Base-by-base conservation (phyloP, 2,113 vertebrate genomes). In the Cochlearius cochlearius region DNA sequence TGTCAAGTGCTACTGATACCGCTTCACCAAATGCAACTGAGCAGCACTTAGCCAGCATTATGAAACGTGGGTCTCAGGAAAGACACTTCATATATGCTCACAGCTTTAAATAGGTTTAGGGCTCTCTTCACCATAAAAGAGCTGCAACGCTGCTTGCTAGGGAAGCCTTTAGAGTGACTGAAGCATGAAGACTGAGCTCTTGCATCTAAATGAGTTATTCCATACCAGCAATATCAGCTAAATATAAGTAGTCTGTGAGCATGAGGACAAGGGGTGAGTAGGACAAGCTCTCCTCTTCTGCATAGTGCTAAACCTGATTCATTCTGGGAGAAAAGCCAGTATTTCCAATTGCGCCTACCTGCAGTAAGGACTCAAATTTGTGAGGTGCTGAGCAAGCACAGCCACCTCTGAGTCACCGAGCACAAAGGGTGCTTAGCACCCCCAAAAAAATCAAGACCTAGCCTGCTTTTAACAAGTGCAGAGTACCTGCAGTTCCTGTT, bases 91-190 rank as follows among this genome's bases (percentile, higher is more conserved):
- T 74, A 38, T 64, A 76, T 41, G 52, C 43, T 89, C n/a, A 91
- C 68, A 90, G 87, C 60, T 97, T 96, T 91, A 97, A 97, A 96
- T 56, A 93, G 83, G 93, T 93, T 94, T 78, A 95, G 50, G 88
- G 74, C 55, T 91, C 93, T 96, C 96, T 96, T 97, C 81, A 74
- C 49, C 49, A 50, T 64, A 88, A 91, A 87, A 97, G 86, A 94
- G 90, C 52, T 86, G 86, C 89, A 59, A 22, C 23, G 11, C 73
- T 87, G 47, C 73, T 93, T 88, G 53, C 60, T 76, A 72, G 36
- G 41, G 73, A 67, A 94, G 62, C 29, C 66, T 88, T 77, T 29
- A 52, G 73, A 94, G 68, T 26, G 73, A 87, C 49, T 94, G 91
- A 87, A 75, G 76, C 77, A 74, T 12, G 41, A 89, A 77, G 59